Evolutionary conservation across 2,113 vertebrate species (phyloP).

Genomic region (Heptranchias perlo): DNA sequence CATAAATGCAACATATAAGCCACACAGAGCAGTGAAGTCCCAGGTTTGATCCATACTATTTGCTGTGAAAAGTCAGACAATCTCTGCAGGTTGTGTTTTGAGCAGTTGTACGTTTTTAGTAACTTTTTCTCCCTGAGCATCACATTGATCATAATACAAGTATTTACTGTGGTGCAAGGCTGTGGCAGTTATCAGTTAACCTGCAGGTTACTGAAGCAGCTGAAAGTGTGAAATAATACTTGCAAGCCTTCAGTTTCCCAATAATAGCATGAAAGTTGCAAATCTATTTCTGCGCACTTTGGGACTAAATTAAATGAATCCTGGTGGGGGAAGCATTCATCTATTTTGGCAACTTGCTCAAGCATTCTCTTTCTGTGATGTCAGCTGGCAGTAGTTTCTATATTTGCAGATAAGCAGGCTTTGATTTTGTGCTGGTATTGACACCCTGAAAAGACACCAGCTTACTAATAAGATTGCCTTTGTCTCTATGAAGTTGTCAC

Average conservation of each 20-base stretch:
- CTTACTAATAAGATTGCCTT: not conserved
- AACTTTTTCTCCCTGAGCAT: not conserved
- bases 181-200: not conserved
- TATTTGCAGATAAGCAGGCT: not conserved
- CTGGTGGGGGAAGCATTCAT: not conserved
- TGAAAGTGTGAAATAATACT: not conserved
- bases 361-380: not conserved
- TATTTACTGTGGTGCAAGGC: not conserved
- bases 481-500: not conserved
- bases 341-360: not conserved
- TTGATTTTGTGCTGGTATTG: not conserved
- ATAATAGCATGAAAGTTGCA: not conserved
- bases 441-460: not conserved
- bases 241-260: not conserved
- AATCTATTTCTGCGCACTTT: not conserved
- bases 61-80: not conserved
- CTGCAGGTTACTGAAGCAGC: not conserved
- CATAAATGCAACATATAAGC: not conserved
- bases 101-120: not conserved
- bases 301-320: not conserved
- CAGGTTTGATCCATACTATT: not conserved
- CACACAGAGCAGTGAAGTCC: not conserved
- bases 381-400: not conserved
- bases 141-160: not conserved
- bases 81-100: not conserved